Percentiles rank a stretch among this genome's conserved stretches.
phyloP scores from a whole-genome alignment of 2,888 invertebrate genomes.

The Pachymerium ferrugineum region DNA sequence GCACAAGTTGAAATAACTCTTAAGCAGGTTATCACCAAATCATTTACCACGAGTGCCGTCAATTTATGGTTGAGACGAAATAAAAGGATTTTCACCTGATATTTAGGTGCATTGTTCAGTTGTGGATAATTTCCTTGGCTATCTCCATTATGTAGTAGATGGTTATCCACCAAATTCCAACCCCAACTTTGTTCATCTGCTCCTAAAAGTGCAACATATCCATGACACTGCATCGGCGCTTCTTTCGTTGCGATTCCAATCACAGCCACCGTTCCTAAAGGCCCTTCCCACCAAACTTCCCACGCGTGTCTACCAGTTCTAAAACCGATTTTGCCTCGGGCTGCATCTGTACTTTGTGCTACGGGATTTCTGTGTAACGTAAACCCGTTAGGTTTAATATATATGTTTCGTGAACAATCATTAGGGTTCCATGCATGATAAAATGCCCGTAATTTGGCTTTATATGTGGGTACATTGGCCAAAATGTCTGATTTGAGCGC shows the following conservation, averaged over 20 bases:
- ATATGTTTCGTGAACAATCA: slow-evolving; percentile 95
- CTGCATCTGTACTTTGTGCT: slow-evolving; percentile 96
- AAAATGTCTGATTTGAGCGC: slow-evolving; percentile 85
- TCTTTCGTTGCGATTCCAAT: slow-evolving; percentile 93
- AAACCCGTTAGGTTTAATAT: slow-evolving; percentile 93
- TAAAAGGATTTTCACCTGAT: slow-evolving; percentile 65
- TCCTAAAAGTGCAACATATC: slow-evolving; percentile 90
- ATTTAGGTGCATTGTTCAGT: slow-evolving; percentile 93
- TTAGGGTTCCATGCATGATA: slow-evolving; percentile 95
- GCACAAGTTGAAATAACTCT: too few species aligned
- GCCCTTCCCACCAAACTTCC: slow-evolving; percentile 99
- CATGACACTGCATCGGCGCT: slow-evolving; percentile 85
- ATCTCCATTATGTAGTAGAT: slow-evolving; percentile 91
- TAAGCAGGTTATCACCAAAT: too few species aligned
- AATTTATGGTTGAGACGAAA: too few species aligned
- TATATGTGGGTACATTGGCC: slow-evolving; percentile 79
- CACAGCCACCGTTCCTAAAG: slow-evolving; percentile 94
- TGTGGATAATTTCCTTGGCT: slow-evolving; percentile 89
- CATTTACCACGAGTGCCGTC: too few species aligned
- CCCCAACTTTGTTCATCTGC: slow-evolving; percentile 98
- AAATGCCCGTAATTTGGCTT: slow-evolving; percentile 87
- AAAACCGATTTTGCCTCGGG: slow-evolving; percentile 76
- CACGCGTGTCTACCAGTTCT: slow-evolving; percentile 88
- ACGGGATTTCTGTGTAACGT: slow-evolving; percentile 97
- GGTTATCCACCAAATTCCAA: slow-evolving; percentile 98